A percentile compares a stretch with the other conserved stretches of the same genome.
phyloP scores from a whole-genome alignment of 2,888 invertebrate genomes.

The Unio delphinus region DNA sequence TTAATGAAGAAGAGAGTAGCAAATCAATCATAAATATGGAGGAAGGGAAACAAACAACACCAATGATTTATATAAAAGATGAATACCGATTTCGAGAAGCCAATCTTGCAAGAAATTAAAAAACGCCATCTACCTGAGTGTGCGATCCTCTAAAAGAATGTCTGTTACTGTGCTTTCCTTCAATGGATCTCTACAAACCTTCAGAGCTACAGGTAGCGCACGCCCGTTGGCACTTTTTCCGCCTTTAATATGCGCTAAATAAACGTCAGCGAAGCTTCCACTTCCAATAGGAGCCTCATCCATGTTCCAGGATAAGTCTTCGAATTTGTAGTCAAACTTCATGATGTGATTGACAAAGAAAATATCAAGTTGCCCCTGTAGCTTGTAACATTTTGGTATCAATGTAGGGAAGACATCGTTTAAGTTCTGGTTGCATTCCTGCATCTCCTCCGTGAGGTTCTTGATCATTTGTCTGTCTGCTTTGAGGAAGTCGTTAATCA shows the following conservation, averaged over 20 bases:
- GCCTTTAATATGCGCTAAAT: conserved; percentile 26
- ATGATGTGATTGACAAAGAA: conserved; percentile 57
- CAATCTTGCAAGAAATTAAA: too few relatives aligned
- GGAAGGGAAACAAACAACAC: too few relatives aligned
- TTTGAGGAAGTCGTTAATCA: conserved; percentile 57
- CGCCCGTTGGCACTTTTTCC: conserved; percentile 1
- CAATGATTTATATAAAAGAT: too few relatives aligned
- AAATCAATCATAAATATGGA: too few relatives aligned
- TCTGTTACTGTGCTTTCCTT: conserved; percentile 46
- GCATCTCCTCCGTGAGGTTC: conserved; percentile 40
- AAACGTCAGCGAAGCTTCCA: conserved; percentile 62
- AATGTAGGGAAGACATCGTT: conserved; percentile 43
- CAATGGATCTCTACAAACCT: conserved; percentile 46
- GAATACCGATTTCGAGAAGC: too few relatives aligned
- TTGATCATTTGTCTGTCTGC: conserved; percentile 55
- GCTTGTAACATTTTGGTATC: conserved; percentile 20
- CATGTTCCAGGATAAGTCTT: conserved; percentile 46
- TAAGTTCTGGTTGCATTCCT: conserved; percentile 38
- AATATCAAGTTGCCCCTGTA: conserved; percentile 53
- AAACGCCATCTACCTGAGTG: conserved; percentile 42
- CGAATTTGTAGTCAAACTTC: conserved; percentile 50
- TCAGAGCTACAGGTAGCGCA: conserved; percentile 40
- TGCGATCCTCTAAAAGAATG: conserved; percentile 56
- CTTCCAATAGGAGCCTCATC: conserved; percentile 41
- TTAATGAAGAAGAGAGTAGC: too few relatives aligned